A percentile compares a stretch with the other conserved stretches of the same genome.
phyloP scores from a whole-genome alignment of 2,888 invertebrate species.

The Tortrix viridana region DNA sequence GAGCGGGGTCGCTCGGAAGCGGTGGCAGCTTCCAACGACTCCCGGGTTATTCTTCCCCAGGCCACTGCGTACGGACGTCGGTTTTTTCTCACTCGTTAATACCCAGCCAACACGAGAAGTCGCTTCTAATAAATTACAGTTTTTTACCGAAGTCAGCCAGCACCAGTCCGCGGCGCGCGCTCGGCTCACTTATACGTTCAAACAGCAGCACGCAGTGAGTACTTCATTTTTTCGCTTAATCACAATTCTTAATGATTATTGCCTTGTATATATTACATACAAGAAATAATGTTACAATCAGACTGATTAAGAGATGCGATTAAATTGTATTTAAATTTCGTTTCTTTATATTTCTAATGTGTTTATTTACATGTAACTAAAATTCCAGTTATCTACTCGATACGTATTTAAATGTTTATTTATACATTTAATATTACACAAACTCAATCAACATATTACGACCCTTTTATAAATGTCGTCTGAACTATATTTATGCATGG shows the following conservation, averaged over 20 bases:
- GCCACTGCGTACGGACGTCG: conserved; percentile 84
- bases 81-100: conserved; percentile 86
- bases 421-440: not conserved
- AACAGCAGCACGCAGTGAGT: conserved; percentile 82
- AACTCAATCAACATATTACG: conserved; percentile 18
- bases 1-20: conserved; percentile 81
- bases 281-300: conserved; percentile 29
- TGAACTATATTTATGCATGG: conserved; percentile 31
- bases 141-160: conserved; percentile 74
- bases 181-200: conserved; percentile 81
- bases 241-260: conserved; percentile 58
- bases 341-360: not conserved
- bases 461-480: conserved; percentile 2
- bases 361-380: too few species aligned
- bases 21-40: conserved; percentile 85
- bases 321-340: conserved; percentile 11
- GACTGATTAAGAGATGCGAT: conserved; percentile 42
- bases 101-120: conserved; percentile 86
- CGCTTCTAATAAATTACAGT: conserved; percentile 86
- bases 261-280: conserved; percentile 7
- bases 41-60: conserved; percentile 85
- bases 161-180: conserved; percentile 83
- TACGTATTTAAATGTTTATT: conserved; percentile 21
- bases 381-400: too few species aligned
- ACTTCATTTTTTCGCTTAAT: conserved; percentile 66